Evolutionary conservation across 2,113 vertebrate species (phyloP), one percentile per base, ranked within the genome.

Genomic region (Donacobius atricapilla): DNA sequence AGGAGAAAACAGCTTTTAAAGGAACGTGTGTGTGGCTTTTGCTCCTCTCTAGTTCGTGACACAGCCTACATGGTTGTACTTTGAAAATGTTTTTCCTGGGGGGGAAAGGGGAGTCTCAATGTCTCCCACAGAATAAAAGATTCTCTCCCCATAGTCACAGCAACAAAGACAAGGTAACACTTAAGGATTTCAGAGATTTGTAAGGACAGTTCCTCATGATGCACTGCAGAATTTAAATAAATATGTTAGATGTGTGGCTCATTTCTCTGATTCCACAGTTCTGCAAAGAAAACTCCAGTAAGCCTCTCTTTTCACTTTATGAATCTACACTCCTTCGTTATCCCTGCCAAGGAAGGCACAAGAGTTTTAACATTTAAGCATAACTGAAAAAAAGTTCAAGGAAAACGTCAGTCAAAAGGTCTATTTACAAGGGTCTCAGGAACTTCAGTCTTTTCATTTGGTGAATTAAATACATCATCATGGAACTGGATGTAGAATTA

Each of bases 71-170:
- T 1, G 8, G 66, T 1, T 64, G 50, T 66, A 47, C 51, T 90
- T 93, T 75, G 83, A 82, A 90, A 83, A 94, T 27, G 19, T 14
- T 72, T 85, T 87, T 94, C 66, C 66, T 78, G 24, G 13, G 24
- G 57, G 6, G 1, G 66, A 8, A 7, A 22, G 11, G 30, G 82
- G 73, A 91, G 78, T 57, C 83, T 87, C 61, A 11, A 45, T 89
- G 77, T 92, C 91, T 93, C 83, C 44, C 15, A 4, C n/a, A 76
- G n/a, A 18, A 60, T 64, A 71, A 82, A 90, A 87, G 44, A 79
- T 45, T 73, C n/a, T 42, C 35, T 54, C 22, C 81, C 8, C 31
- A 45, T 51, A 92, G 33, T 58, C 47, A 51, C 33, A 75, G 35
- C 11, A 93, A 70, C 18, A 87, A 78, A 64, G 44, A 65, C 44